Evolutionary conservation across 2,888 invertebrate species (phyloP), one percentile per base, ranked within the genome.

Genomic region (Tetrapedia diversipes): DNA sequence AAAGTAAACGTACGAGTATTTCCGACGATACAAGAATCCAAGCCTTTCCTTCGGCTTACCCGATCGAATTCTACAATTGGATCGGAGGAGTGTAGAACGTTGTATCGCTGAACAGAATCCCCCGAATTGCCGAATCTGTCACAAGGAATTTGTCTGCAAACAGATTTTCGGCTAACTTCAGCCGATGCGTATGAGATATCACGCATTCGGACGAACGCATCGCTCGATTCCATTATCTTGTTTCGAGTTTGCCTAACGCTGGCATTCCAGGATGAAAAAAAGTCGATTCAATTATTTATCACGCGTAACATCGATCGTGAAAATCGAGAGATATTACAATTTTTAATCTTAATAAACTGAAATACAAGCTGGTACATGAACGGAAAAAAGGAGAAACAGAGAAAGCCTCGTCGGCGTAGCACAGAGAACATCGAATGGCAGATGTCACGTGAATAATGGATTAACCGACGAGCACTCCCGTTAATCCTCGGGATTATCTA

Each of bases 71-170:
- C 56, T 56, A 19, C 53, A 85, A 89, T 89, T 84, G 89, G 89
- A 89, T 89, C 86, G 82, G 83, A 79, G 78, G 79, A 89, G 89
- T 88, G 89, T 88, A 84, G 85, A 89, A 85, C 81, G 83, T 70
- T 89, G 88, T 89, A 86, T 84, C 86, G 37, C 61, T 39, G 75
- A 80, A 79, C 70, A 78, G 81, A 85, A 88, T 86, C 86, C 84
- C 82, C 64, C 70, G 83, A 81, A 85, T 85, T 80, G 65, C 71
- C 67, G 77, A 77, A 80, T 71, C 74, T 80, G 87, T 87, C 86
- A 76, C 37, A 64, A 71, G 70, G 77, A 85, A 85, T 87, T 80
- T 86, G 67, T 64, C 72, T 29, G 32, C 45, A 19, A 24, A 54
- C 41, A 63, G 79, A 82, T 77, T 79, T 80, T 67, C 72, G 69